Evolutionary conservation across 1,140 invertebrate genomes (phyloP).

Genomic region (Akabosia matsudoensis): DNA sequence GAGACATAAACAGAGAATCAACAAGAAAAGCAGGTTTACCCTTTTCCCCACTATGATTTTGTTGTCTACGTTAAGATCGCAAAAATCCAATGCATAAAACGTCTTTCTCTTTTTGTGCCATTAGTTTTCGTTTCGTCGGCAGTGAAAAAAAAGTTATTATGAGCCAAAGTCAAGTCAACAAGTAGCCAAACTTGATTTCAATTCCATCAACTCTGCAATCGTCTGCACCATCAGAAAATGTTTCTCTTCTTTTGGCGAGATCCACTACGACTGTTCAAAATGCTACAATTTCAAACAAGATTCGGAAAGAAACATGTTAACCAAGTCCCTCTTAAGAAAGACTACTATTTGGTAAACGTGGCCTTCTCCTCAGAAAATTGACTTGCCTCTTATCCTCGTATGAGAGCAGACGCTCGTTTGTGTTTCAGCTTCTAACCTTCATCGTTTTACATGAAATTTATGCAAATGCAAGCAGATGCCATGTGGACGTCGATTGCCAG

Average conservation of each 20-base stretch:
- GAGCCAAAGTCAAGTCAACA: constrained; percentile 8
- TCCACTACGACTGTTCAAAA: too few species aligned
- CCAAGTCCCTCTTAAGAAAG: too few species aligned
- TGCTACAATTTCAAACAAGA: too few species aligned
- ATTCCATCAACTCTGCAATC: background rate
- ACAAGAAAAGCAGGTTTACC: constrained; percentile 13
- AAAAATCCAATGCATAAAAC: background rate
- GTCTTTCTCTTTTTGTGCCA: background rate
- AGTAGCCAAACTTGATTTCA: constrained; percentile 5
- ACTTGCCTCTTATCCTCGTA: too few species aligned
- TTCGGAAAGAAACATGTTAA: too few species aligned
- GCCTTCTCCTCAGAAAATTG: too few species aligned
- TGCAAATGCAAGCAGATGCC: background rate
- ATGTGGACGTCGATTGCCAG: background rate
- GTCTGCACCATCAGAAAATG: background rate
- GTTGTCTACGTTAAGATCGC: background rate
- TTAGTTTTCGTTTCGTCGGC: background rate
- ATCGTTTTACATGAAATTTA: background rate
- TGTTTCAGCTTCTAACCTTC: too few species aligned
- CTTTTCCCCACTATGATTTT: background rate
- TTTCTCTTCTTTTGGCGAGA: too few species aligned
- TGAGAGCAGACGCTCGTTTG: background rate
- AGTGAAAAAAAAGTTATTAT: too few species aligned
- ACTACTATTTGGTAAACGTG: too few species aligned
- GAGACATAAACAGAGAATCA: background rate